Base-by-base conservation (phyloP, 1,140 invertebrate genomes). In the Heliconius himera region DNA sequence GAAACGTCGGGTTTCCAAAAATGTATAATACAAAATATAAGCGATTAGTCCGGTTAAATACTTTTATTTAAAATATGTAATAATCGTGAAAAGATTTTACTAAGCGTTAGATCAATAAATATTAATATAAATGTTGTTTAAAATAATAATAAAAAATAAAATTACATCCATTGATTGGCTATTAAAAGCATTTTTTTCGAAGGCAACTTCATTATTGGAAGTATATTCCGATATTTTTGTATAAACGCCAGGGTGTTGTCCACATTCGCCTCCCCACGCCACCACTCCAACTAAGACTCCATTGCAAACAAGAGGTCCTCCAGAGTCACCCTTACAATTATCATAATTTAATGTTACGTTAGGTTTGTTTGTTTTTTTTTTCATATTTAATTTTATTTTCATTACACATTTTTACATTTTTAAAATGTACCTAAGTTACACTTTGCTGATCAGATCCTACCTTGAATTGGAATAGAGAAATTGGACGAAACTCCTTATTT, bases 231-330 rank as follows among this genome's bases (percentile, higher is more conserved):
- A 82, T 41, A 89, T 81, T 66, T 77, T 81, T 18, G 85, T 87
- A 71, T 89, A 89, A 29, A 85, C 86, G 18, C 86, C 87, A 16
- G 86, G 85, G 3, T 76, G 72, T 3, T 60, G 51, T 13, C 85
- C 88, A 74, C 88, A 89, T 41, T 77, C 71, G 1, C 84, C 82
- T 8, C 87, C 87, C 84, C 83, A 87, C 2, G 88, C 82, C 1
- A 89, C 86, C 2, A 89, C 66, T 16, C 88, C 88, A 6, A 84
- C 82, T 73, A 86, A 77, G n/a, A 86, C 74, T 8, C 85, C 86
- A 9, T 76, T 74, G 66, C 86, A 89, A 5, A 87, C 84, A 6
- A 89, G 54, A 1, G 88, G 85, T 26, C 88, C 88, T n/a, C 88
- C 88, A 29, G 86, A 88, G 81, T 89, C 88, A 46, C 88, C 88